These are phyloP conservation scores for Teleopsis dalmanni DNA, from an alignment of 1,140 invertebrate genomes.

Conservation along the genomic window DNA sequence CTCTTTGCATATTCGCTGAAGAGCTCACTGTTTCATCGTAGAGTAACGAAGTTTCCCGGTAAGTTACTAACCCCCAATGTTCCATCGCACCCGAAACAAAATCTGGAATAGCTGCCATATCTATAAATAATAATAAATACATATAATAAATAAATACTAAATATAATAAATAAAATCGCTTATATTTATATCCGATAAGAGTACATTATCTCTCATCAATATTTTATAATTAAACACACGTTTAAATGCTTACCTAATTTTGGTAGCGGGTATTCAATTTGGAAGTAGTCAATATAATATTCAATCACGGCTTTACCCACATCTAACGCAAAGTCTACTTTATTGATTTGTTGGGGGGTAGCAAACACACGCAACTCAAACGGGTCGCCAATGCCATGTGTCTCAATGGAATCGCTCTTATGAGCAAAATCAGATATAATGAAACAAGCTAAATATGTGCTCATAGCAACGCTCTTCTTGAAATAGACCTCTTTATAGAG, in stretches of 20 bases:
- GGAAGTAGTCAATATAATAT: slow-evolving; percentile 83
- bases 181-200: neutral
- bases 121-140: slow-evolving; percentile 47
- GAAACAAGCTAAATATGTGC: slow-evolving; percentile 84
- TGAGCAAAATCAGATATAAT: slow-evolving; percentile 81
- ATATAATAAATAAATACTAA: neutral
- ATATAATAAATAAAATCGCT: neutral
- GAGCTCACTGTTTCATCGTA: slow-evolving; percentile 64
- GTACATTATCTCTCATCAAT: neutral
- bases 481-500: slow-evolving; percentile 48
- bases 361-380: slow-evolving; percentile 68
- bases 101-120: slow-evolving; percentile 90
- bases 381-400: slow-evolving; percentile 48
- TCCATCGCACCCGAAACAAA: slow-evolving; percentile 94
- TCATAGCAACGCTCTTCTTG: slow-evolving; percentile 81
- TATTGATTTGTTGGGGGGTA: slow-evolving; percentile 62
- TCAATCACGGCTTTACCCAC: slow-evolving; percentile 74
- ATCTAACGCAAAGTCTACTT: slow-evolving; percentile 73
- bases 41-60: slow-evolving; percentile 74
- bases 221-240: neutral
- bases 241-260: slow-evolving; percentile 59
- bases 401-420: slow-evolving; percentile 50
- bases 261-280: slow-evolving; percentile 76
- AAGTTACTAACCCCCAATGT: slow-evolving; percentile 85
- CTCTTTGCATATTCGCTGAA: slow-evolving; percentile 62